Evolutionary conservation across 2,113 vertebrate species (phyloP), one percentile per base, ranked within the genome.

Genomic region (Rissa tridactyla): DNA sequence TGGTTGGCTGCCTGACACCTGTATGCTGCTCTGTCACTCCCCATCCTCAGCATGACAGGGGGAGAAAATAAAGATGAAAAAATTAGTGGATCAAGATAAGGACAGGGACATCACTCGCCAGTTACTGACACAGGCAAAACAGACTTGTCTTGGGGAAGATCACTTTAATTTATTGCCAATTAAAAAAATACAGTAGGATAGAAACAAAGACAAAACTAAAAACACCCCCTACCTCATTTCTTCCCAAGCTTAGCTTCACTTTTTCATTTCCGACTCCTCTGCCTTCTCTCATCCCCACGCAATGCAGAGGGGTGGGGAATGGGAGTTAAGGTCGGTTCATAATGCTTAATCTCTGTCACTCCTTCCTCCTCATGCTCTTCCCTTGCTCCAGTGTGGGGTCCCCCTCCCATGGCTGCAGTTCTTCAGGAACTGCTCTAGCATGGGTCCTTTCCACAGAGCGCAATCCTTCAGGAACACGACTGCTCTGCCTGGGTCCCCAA

Each of bases 281-380:
- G 13, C 6, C 26, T 80, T 42, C 8, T 66, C 9, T 8, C 15
- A 16, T 73, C 1, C 0, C 7, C 7, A 2, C 11, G 25, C 15
- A 70, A 34, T 5, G 3, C 3, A 54, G 36, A 44, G 14, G 20
- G 8, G 27, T 47, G 7, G 10, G 30, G 14, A 54, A 62, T 15
- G 16, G 8, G 7, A 18, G 2, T 19, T 64, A 15, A 2, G 5
- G 13, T 36, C 13, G 18, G 13, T 73, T 51, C 27, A 12, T 51
- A 80, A 46, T 16, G 38, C 9, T 49, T 51, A 4, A 2, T 64
- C 22, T 69, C 26, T 69, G 11, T 5, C 1, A 2, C 1, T n/a
- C 7, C 8, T 47, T 85, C 16, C 5, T 82, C 14, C 36, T 70
- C 27, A 25, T 10, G 23, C 4, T 49, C n/a, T 38, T 89, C 10